These are phyloP conservation scores for Tetanocera ferruginea DNA, from an alignment of 2,888 invertebrate species.

Conservation along the genomic window DNA sequence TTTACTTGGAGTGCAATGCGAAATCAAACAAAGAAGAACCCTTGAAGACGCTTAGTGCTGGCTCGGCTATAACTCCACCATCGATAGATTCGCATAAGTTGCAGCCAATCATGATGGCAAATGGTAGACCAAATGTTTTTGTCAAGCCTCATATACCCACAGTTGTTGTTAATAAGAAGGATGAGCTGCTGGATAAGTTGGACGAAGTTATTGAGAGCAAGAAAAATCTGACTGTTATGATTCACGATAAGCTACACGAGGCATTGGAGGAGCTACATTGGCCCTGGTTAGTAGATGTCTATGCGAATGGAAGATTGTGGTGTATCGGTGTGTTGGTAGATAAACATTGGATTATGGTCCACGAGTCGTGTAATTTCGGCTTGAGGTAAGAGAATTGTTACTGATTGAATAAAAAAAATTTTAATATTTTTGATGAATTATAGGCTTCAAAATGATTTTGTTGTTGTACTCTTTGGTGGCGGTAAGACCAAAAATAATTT, in stretches of 20 bases:
- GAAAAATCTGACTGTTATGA: constrained; percentile 60
- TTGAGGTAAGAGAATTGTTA: constrained; percentile 54
- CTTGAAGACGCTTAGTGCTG: constrained; percentile 61
- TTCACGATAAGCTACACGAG: constrained; percentile 61
- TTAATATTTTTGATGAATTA: constrained; percentile 37
- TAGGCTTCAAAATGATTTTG: constrained; percentile 74
- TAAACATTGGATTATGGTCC: constrained; percentile 76
- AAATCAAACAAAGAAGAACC: constrained; percentile 59
- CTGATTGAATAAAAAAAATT: background rate
- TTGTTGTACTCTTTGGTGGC: constrained; percentile 78
- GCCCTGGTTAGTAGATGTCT: constrained; percentile 84
- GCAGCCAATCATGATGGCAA: constrained; percentile 54
- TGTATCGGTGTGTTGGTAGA: constrained; percentile 81
- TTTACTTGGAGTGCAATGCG: constrained; percentile 64
- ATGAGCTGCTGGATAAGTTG: constrained; percentile 59
- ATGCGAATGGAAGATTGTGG: constrained; percentile 77
- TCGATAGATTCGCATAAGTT: constrained; percentile 38
- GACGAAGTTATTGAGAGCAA: constrained; percentile 58
- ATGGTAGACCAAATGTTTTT: constrained; percentile 58
- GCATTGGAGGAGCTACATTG: constrained; percentile 69
- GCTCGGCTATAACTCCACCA: constrained; percentile 44
- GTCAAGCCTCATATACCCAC: constrained; percentile 54
- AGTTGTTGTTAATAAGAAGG: constrained; percentile 55
- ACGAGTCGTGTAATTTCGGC: constrained; percentile 71
- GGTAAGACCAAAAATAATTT: constrained; percentile 74